phyloP scores from a whole-genome alignment of 2,113 vertebrate genomes.

The Myodes glareolus region DNA sequence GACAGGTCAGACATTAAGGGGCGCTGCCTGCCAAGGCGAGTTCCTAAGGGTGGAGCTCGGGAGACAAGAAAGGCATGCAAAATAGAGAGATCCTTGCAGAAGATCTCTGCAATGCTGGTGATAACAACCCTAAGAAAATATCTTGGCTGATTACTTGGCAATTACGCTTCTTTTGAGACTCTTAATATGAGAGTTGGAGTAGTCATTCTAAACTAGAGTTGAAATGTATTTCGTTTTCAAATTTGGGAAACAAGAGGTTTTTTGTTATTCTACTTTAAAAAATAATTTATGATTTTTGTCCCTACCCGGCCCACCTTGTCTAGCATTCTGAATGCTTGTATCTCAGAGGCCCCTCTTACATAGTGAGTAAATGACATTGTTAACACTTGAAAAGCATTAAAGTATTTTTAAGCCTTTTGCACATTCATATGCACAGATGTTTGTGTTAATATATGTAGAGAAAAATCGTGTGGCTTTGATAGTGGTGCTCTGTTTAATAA shows the following conservation, averaged over 20 bases:
- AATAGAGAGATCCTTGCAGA: slow-evolving; percentile 8
- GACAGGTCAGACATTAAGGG: slow-evolving; percentile 90
- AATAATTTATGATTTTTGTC: neutral
- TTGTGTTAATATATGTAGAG: slow-evolving; percentile 47
- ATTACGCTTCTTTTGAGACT: slow-evolving; percentile 41
- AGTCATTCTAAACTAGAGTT: slow-evolving; percentile 48
- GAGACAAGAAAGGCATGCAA: slow-evolving; percentile 79
- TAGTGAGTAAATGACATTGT: slow-evolving; percentile 37
- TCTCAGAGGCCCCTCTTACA: slow-evolving; percentile 54
- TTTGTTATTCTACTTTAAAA: slow-evolving; percentile 61
- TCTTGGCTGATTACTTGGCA: neutral
- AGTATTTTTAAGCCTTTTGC: slow-evolving; percentile 43
- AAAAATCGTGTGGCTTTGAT: neutral
- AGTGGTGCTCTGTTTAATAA: slow-evolving; percentile 17
- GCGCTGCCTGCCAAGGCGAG: slow-evolving; percentile 87
- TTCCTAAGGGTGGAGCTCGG: slow-evolving; percentile 87
- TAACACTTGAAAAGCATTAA: slow-evolving; percentile 55
- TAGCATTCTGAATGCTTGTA: slow-evolving; percentile 27
- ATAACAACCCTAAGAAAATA: slow-evolving; percentile 57
- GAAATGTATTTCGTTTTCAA: slow-evolving; percentile 45
- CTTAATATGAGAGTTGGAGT: slow-evolving; percentile 35
- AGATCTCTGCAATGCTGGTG: slow-evolving; percentile 47
- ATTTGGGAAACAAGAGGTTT: slow-evolving; percentile 53
- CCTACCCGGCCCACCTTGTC: too few relatives aligned
- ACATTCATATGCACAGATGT: slow-evolving; percentile 38